Evolutionary conservation across 2,797 vertebrate species (phyloP).

Genomic region (Lithobates pipiens): DNA sequence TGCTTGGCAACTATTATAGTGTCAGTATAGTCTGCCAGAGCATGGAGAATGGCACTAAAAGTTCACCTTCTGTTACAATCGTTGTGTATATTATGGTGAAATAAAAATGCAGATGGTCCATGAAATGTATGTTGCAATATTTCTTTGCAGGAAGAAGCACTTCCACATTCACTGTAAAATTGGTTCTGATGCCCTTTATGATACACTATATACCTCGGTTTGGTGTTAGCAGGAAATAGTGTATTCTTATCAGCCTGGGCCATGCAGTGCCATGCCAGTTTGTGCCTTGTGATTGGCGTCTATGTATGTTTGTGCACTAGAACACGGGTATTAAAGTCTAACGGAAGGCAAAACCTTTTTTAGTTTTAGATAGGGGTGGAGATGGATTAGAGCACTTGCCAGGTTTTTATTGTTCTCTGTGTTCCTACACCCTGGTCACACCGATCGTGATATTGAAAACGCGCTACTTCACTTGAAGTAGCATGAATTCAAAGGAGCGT

Average conservation of each 20-base stretch:
- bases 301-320: background rate
- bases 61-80: background rate
- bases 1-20: background rate
- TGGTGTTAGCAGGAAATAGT: background rate
- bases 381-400: too few species aligned
- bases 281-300: background rate
- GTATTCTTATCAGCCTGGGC: background rate
- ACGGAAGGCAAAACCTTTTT: too few species aligned
- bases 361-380: too few species aligned
- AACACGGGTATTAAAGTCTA: too few species aligned
- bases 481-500: too few species aligned
- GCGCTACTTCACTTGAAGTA: too few species aligned
- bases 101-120: background rate
- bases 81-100: background rate
- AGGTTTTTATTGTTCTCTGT: too few species aligned
- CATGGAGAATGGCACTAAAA: background rate
- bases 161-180: background rate
- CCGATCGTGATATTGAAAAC: too few species aligned
- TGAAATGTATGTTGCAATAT: background rate
- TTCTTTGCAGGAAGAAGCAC: background rate
- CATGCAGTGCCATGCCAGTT: background rate
- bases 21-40: background rate
- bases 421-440: too few species aligned
- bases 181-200: background rate
- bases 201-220: background rate